A percentile compares a stretch with the other conserved stretches of the same genome.
Evolutionary conservation across 2,888 invertebrate species (phyloP).

Genomic region (Plutella xylostella): DNA sequence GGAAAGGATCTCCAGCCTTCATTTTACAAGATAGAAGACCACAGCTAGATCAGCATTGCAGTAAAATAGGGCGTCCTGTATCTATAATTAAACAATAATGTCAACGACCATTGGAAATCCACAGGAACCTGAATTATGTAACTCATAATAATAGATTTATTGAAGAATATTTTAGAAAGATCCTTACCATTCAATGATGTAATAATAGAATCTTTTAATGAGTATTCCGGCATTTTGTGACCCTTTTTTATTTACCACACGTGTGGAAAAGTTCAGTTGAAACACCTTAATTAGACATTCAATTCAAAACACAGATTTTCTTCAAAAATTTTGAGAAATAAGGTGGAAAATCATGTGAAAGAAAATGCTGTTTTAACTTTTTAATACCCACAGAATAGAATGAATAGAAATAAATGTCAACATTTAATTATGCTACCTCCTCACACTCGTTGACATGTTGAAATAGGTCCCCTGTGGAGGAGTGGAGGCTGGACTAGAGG

Average conservation of each 20-base stretch:
- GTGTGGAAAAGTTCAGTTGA: not conserved
- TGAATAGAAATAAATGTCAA: no score
- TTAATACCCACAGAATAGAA: no score
- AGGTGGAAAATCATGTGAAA: no score
- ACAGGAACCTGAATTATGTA: slow-evolving; percentile 56
- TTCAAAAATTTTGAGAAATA: not conserved
- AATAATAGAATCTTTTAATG: slow-evolving; percentile 46
- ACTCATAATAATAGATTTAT: slow-evolving; percentile 19
- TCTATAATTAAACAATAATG: slow-evolving; percentile 61
- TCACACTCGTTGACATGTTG: no score
- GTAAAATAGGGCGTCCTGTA: slow-evolving; percentile 37
- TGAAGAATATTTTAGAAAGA: no score
- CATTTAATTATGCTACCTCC: no score
- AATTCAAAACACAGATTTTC: not conserved
- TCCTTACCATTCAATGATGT: slow-evolving; percentile 50
- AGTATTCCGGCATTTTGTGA: slow-evolving; percentile 56
- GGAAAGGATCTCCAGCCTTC: slow-evolving; percentile 21
- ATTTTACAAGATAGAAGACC: slow-evolving; percentile 21
- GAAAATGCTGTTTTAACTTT: not conserved
- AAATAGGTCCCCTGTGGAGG: no score
- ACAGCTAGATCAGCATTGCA: slow-evolving; percentile 25
- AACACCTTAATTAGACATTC: not conserved
- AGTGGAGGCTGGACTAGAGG: no score
- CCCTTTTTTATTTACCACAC: no score
- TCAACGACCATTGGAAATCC: slow-evolving; percentile 42